Evolutionary conservation across 1,140 invertebrate species (phyloP).

Genomic region (Drosophila cardini): DNA sequence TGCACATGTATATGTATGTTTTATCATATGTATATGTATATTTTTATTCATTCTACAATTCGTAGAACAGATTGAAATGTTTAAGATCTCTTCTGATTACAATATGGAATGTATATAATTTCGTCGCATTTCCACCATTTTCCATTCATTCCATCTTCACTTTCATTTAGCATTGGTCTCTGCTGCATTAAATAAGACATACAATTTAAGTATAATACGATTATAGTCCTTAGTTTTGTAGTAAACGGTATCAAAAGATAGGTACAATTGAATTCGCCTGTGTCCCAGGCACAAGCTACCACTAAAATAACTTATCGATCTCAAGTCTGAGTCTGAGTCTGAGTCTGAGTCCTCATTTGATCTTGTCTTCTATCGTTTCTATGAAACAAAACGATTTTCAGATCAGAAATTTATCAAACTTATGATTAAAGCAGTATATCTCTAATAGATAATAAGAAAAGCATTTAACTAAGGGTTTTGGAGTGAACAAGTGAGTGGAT

Average conservation of each 20-base stretch:
- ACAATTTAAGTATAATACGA: conserved; percentile 69
- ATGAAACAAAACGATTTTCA: conserved; percentile 21
- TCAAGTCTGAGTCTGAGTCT: not conserved
- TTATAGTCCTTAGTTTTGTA: conserved; percentile 83
- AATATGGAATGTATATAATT: conserved; percentile 34
- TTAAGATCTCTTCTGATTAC: conserved; percentile 39
- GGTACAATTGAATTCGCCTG: conserved; percentile 75
- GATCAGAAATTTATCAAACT: conserved; percentile 1
- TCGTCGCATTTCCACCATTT: not conserved
- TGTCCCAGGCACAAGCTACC: conserved; percentile 61
- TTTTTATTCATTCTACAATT: conserved; percentile 36
- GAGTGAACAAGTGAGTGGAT: conserved; percentile 18
- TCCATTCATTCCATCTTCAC: conserved; percentile 12
- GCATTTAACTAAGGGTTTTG: conserved; percentile 62
- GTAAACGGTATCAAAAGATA: conserved; percentile 84
- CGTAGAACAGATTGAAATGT: conserved; percentile 68
- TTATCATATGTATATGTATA: conserved; percentile 46
- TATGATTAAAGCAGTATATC: conserved; percentile 11
- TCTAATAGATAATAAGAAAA: conserved; percentile 10
- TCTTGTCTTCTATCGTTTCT: conserved; percentile 23
- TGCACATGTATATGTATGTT: conserved; percentile 46
- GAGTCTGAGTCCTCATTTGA: not conserved
- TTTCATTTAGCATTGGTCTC: conserved; percentile 52
- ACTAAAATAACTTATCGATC: conserved; percentile 67
- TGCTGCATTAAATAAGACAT: conserved; percentile 59